Conservation (phyloP, 2,888 invertebrate species). For the Spodoptera littoralis region DNA sequence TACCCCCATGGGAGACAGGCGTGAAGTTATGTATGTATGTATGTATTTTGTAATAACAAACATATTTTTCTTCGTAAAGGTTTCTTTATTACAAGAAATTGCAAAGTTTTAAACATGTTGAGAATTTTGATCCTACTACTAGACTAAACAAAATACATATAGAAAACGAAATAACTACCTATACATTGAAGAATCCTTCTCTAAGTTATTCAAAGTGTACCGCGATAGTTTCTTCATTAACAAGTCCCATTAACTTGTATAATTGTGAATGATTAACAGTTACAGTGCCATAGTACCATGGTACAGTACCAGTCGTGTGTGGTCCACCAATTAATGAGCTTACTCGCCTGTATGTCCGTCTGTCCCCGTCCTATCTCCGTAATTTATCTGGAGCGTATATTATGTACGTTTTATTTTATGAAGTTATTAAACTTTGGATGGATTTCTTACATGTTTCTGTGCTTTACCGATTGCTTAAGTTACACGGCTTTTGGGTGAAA, state of each 20-base stretch:
- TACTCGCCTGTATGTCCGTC: slow-evolving; percentile 59
- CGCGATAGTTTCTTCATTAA: slow-evolving; percentile 34
- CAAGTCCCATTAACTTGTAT: slow-evolving; percentile 34
- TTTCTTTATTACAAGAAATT: too few relatives aligned
- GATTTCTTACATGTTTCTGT: slow-evolving; percentile 24
- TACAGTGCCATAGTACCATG: slow-evolving; percentile 38
- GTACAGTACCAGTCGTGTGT: slow-evolving; percentile 69
- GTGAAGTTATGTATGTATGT: too few relatives aligned
- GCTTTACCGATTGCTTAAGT: slow-evolving; percentile 13
- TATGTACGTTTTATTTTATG: slow-evolving; percentile 57
- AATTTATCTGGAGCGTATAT: slow-evolving; percentile 65
- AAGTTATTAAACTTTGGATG: slow-evolving; percentile 58
- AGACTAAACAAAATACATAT: too few relatives aligned
- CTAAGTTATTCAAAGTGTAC: not conserved
- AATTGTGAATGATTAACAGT: slow-evolving; percentile 54
- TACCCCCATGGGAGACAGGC: too few relatives aligned
- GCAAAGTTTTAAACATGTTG: too few relatives aligned
- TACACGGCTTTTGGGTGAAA: not conserved
- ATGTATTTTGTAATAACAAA: too few relatives aligned
- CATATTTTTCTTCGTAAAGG: too few relatives aligned
- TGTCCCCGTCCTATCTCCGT: slow-evolving; percentile 58
- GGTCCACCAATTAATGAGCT: slow-evolving; percentile 83
- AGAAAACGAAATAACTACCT: too few relatives aligned
- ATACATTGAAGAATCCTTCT: not conserved
- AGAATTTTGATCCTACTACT: too few relatives aligned